These are phyloP conservation scores for Naja naja DNA, from an alignment of 2,113 vertebrate species.

Conservation along the genomic window DNA sequence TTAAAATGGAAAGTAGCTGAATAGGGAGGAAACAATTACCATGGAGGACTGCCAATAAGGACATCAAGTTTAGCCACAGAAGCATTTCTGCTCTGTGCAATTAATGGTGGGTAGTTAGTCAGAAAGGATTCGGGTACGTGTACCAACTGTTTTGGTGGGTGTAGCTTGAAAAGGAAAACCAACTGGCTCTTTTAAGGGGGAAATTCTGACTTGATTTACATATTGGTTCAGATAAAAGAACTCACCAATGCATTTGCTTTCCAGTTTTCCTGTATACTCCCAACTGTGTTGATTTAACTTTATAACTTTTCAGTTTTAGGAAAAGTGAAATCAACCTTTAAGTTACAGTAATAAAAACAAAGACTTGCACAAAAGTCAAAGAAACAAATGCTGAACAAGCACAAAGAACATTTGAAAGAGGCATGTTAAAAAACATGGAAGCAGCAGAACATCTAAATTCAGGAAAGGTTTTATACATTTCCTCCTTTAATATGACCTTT, in stretches of 20 bases:
- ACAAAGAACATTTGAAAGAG: too few species aligned
- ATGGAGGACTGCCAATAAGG: not conserved
- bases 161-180: too few species aligned
- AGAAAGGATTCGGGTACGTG: not conserved
- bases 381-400: too few species aligned
- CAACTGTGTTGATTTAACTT: not conserved
- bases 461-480: too few species aligned
- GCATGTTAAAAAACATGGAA: too few species aligned
- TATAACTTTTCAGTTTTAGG: not conserved
- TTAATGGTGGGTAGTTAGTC: not conserved
- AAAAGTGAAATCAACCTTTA: not conserved
- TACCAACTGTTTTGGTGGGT: not conserved
- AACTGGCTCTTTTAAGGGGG: too few species aligned
- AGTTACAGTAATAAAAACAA: not conserved
- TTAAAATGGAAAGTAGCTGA: not conserved
- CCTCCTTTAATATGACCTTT: too few species aligned
- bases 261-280: not conserved
- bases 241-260: not conserved
- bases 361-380: too few species aligned
- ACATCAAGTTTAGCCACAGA: not conserved
- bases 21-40: not conserved
- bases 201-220: too few species aligned
- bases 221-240: too few species aligned
- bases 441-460: too few species aligned
- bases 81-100: not conserved